Percentiles rank a stretch among this genome's conserved stretches.
phyloP scores from a whole-genome alignment of 2,113 vertebrate species.

The Leucosticte australis region DNA sequence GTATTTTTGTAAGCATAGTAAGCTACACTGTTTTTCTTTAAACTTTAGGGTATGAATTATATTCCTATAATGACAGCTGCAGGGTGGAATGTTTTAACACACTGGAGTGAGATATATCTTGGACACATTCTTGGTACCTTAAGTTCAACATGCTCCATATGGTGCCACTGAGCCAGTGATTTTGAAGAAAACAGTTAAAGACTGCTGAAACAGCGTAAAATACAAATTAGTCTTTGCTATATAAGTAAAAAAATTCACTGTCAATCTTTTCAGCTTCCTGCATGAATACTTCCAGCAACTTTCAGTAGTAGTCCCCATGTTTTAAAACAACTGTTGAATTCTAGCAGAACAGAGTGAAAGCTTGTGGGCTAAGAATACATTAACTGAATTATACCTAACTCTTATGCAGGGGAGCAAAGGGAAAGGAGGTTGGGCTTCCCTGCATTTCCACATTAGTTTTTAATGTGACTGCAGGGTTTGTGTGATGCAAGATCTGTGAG shows the following conservation, averaged over 20 bases:
- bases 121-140: constrained; percentile 73
- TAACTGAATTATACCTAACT: neutral
- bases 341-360: neutral
- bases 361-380: neutral
- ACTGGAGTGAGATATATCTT: constrained; percentile 74
- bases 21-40: constrained; percentile 71
- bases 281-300: constrained; percentile 48
- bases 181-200: constrained; percentile 71
- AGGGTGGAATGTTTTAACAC: constrained; percentile 76
- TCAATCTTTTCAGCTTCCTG: constrained; percentile 59
- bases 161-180: constrained; percentile 71
- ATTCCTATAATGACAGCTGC: constrained; percentile 75
- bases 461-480: neutral
- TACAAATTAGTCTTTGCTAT: constrained; percentile 64
- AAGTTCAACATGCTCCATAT: constrained; percentile 75
- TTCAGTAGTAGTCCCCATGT: constrained; percentile 10
- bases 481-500: neutral
- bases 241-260: constrained; percentile 52
- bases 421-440: neutral
- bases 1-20: constrained; percentile 65
- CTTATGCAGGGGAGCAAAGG: neutral
- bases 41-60: constrained; percentile 70
- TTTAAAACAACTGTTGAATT: constrained; percentile 46
- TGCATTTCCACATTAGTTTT: neutral
- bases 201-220: constrained; percentile 70